Percentiles rank a stretch among this genome's conserved stretches.
phyloP scores from a whole-genome alignment of 2,113 vertebrate genomes.

The Lasiurus cinereus region DNA sequence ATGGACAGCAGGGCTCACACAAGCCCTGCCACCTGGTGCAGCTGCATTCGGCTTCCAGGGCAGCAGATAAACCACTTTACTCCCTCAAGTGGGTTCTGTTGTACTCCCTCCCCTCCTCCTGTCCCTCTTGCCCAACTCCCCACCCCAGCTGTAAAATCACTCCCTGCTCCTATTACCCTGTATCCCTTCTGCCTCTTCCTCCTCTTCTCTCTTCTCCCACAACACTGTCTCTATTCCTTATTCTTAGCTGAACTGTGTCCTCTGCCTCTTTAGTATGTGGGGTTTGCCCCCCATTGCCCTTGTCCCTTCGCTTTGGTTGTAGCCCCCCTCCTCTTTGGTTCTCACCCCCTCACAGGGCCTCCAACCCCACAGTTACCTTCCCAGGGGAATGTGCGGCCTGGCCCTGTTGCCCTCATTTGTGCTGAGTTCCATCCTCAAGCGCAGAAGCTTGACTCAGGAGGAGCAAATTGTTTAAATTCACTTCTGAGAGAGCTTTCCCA shows the following conservation, averaged over 20 bases:
- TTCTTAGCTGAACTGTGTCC: neutral
- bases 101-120: too few species aligned
- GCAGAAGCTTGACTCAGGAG: neutral
- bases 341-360: neutral
- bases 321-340: neutral
- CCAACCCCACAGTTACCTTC: neutral
- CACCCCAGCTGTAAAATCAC: neutral
- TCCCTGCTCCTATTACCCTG: neutral
- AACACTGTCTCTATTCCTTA: neutral
- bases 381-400: neutral
- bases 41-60: conserved; percentile 53
- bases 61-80: neutral
- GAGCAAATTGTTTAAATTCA: neutral
- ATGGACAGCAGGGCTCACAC: neutral
- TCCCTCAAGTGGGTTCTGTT: neutral
- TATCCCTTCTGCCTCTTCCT: neutral
- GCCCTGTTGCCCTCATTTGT: neutral
- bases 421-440: neutral
- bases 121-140: neutral
- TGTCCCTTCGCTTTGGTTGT: neutral
- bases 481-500: neutral
- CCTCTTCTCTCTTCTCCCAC: neutral
- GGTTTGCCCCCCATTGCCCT: neutral
- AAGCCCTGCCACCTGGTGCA: conserved; percentile 4
- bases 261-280: neutral